A percentile compares a stretch with the other conserved stretches of the same genome.
Conservation (phyloP, 2,888 invertebrate species). For the Zygaena filipendulae region DNA sequence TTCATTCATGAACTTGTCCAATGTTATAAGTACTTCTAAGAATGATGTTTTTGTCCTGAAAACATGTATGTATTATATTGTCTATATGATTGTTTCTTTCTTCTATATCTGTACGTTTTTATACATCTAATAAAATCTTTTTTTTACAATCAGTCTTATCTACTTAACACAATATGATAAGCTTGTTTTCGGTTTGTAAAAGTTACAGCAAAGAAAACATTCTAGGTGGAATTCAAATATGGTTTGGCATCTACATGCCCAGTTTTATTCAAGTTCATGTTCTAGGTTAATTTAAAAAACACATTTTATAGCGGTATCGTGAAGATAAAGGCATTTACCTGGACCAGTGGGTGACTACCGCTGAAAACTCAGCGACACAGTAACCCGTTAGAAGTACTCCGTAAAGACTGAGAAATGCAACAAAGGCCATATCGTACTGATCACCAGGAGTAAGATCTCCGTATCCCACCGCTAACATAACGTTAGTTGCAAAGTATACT, state of each 20-base stretch:
- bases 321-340: conserved; percentile 27
- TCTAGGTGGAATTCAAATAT: too few species aligned
- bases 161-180: background rate
- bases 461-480: conserved; percentile 51
- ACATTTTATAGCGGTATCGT: too few species aligned
- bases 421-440: conserved; percentile 47
- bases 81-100: too few species aligned
- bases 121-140: too few species aligned
- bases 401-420: conserved; percentile 52
- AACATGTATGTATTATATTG: too few species aligned
- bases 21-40: conserved; percentile 53
- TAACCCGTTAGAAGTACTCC: conserved; percentile 59
- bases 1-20: conserved; percentile 59
- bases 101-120: too few species aligned
- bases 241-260: too few species aligned
- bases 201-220: too few species aligned
- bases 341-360: conserved; percentile 54
- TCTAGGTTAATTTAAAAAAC: too few species aligned
- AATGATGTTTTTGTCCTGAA: conserved; percentile 56
- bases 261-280: too few species aligned
- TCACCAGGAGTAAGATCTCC: conserved; percentile 59
- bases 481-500: conserved; percentile 53
- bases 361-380: conserved; percentile 61
- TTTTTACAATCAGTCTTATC: too few species aligned
- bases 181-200: too few species aligned